phyloP scores from a whole-genome alignment of 2,113 vertebrate species.

The Entomyzon cyanotis region DNA sequence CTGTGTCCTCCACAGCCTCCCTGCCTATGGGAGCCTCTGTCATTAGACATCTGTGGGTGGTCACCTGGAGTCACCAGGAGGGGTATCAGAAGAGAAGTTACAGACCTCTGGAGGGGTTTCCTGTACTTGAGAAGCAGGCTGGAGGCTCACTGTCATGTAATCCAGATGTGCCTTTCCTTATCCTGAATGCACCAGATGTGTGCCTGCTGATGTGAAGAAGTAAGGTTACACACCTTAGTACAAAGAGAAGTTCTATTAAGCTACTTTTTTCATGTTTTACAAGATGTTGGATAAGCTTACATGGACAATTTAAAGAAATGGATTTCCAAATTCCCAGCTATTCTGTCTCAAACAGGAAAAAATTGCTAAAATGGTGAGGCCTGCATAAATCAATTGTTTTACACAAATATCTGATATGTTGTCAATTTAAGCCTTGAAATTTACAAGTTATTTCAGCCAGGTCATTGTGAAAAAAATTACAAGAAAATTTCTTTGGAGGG shows the following conservation, averaged over 20 bases:
- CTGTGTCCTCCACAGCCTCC: neutral
- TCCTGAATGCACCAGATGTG: neutral
- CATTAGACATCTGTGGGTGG: neutral
- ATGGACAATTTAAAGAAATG: neutral
- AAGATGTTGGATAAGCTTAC: neutral
- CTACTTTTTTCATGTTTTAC: neutral
- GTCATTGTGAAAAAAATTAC: neutral
- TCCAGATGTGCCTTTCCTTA: neutral
- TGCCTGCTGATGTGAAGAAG: neutral
- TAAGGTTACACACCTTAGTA: neutral
- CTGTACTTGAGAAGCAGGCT: neutral
- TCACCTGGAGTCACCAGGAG: neutral
- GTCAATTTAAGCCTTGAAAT: neutral
- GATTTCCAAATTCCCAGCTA: neutral
- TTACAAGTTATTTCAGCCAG: neutral
- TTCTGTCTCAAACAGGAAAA: neutral
- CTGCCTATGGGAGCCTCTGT: fast-evolving
- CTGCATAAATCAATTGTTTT: neutral
- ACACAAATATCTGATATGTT: neutral
- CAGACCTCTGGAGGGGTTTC: neutral
- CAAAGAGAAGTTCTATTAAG: neutral
- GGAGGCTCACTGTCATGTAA: neutral
- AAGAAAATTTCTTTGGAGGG: neutral
- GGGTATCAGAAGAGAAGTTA: neutral
- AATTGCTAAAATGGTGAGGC: neutral